A percentile compares a stretch with the other conserved stretches of the same genome.
Conservation (phyloP, 2,797 vertebrate species). For the Cyprinodon diabolis region DNA sequence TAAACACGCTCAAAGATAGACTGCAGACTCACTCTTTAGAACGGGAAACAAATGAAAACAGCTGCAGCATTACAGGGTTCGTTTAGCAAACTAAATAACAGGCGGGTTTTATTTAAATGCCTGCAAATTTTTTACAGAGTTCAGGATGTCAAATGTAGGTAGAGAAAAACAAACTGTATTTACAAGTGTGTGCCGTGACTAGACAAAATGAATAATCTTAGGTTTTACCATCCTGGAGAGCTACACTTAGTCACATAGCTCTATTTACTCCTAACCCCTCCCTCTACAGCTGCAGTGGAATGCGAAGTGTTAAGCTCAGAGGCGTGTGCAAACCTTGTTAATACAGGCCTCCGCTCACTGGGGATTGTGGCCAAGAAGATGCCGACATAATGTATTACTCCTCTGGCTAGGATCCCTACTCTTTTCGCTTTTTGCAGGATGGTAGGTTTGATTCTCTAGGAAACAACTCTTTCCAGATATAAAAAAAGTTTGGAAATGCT, state of each 20-base stretch:
- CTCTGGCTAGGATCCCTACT: conserved; percentile 40
- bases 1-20: background rate
- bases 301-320: conserved; percentile 61
- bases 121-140: conserved; percentile 3
- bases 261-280: conserved; percentile 31
- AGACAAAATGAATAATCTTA: conserved; percentile 17
- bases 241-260: conserved; percentile 33
- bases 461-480: conserved; percentile 13
- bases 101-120: conserved; percentile 13
- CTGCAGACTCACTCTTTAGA: background rate
- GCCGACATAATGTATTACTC: conserved; percentile 37
- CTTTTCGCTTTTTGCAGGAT: conserved; percentile 18
- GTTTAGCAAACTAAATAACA: conserved; percentile 15
- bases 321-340: conserved; percentile 67
- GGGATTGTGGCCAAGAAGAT: conserved; percentile 56
- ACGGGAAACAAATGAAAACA: conserved; percentile 19
- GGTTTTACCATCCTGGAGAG: conserved; percentile 19
- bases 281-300: conserved; percentile 59
- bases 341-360: conserved; percentile 57
- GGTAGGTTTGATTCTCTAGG: conserved; percentile 14
- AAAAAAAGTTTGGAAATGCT: background rate
- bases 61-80: conserved; percentile 19
- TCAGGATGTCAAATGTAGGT: conserved; percentile 1
- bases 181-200: conserved; percentile 9
- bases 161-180: background rate